Conservation (phyloP, 2,113 vertebrate species). For the Macquaria australasica region DNA sequence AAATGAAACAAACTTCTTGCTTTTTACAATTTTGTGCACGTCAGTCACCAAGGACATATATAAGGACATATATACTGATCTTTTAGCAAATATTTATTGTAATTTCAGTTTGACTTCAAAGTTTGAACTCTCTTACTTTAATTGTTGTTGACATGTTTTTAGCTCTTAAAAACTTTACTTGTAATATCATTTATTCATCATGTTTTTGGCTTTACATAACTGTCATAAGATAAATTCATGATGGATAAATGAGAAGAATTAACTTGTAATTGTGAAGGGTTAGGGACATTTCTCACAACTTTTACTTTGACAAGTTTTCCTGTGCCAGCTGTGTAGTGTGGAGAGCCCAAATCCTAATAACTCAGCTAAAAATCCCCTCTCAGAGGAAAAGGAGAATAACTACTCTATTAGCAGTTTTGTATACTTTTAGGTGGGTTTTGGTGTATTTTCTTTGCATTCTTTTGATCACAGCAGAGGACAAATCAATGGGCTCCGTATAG, state of each 20-base stretch:
- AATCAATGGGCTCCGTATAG: neutral
- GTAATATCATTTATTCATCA: neutral
- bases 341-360: neutral
- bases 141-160: too few species aligned
- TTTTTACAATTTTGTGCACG: too few species aligned
- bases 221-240: neutral
- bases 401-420: neutral
- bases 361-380: neutral
- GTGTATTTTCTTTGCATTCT: neutral
- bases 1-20: neutral
- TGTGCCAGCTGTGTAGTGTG: neutral
- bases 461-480: neutral
- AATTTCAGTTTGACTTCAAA: neutral
- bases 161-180: neutral
- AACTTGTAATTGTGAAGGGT: neutral
- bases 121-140: neutral
- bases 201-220: too few species aligned
- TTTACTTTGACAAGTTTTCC: neutral
- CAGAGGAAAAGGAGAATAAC: neutral
- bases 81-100: neutral
- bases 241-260: neutral
- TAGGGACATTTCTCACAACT: neutral
- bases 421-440: neutral
- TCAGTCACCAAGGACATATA: neutral
- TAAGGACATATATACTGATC: neutral